phyloP scores from a whole-genome alignment of 2,888 invertebrate species.

The Ariolimax columbianus region DNA sequence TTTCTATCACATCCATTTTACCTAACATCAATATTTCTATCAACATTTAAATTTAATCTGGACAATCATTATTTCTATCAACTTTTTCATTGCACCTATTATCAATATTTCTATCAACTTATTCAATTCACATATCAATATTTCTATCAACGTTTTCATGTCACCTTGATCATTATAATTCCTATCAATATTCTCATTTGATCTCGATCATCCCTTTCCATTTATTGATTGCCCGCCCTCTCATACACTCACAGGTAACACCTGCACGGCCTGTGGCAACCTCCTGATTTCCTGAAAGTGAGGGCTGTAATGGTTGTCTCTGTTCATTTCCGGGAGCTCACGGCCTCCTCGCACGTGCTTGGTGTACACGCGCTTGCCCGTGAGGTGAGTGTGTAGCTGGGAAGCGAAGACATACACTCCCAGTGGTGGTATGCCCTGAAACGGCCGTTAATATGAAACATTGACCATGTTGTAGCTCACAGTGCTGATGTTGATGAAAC shows the following conservation, averaged over 20 bases:
- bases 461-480: neutral
- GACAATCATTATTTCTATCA: too few species aligned
- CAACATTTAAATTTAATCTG: too few species aligned
- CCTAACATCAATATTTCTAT: too few species aligned
- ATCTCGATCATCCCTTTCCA: neutral
- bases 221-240: neutral
- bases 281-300: constrained; percentile 98
- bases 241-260: constrained; percentile 81
- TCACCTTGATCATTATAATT: too few species aligned
- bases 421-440: constrained; percentile 86
- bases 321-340: constrained; percentile 89
- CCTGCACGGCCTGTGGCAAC: constrained; percentile 87
- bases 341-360: constrained; percentile 89
- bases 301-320: constrained; percentile 96
- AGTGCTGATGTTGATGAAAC: neutral
- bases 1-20: too few species aligned
- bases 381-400: constrained; percentile 85
- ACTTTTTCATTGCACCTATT: neutral
- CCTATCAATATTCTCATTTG: neutral
- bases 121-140: too few species aligned
- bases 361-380: constrained; percentile 88
- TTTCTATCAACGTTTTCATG: too few species aligned
- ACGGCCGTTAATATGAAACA: neutral
- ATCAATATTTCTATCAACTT: neutral
- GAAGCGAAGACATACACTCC: constrained; percentile 91